Base-by-base conservation (phyloP, 2,113 vertebrate genomes). In the Clarias magur region DNA sequence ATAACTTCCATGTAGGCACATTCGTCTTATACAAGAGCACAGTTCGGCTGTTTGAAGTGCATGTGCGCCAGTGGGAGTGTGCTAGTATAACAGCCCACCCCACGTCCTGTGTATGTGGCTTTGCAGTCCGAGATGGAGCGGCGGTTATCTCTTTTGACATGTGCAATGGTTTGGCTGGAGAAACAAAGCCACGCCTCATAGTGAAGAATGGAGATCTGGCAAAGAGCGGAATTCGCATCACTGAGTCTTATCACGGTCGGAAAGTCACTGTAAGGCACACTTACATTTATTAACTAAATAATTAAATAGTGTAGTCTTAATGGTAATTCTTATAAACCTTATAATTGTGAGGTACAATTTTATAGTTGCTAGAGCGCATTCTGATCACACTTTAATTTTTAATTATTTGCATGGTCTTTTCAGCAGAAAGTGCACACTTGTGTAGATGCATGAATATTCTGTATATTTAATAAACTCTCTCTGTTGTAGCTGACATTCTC, bases 51-150 rank as follows among this genome's bases (percentile, higher is more conserved):
- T 97, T 96, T 85, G 97, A 99, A 92, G 95, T 99, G 53, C 97
- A 97, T 0, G 95, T 97, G 42, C 95, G 95, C 21, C 97, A 98
- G 68, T 97, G 97, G 97, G 96, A 97, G 89, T 99, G 97, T n/a
- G 96, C 97, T 89, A 96, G 95, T 56, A 82, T 95, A 85, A 90
- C 85, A 9, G 90, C 93, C 27, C 94, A 95, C 59, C 92, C 95
- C 5, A 94, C 95, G 17, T 96, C 97, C 0, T 98, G 97, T 85
- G 96, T 94, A 65, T 99, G 97, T 0, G 96, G 97, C 60, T 97
- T 98, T 59, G 96, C 94, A 89, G 96, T 92, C 82, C 95, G 92
- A 89, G 97, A 99, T 34, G 95, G 90, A 65, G 92, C 90, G 1
- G 93, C 96, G 17, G 84, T 96, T 0, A 89, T 98, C 48, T 91